A percentile compares a stretch with the other conserved stretches of the same genome.
Evolutionary conservation across 37 sponge, comb jelly and placozoan species (phyloP).

Genomic region (Corticium candelabrum): DNA sequence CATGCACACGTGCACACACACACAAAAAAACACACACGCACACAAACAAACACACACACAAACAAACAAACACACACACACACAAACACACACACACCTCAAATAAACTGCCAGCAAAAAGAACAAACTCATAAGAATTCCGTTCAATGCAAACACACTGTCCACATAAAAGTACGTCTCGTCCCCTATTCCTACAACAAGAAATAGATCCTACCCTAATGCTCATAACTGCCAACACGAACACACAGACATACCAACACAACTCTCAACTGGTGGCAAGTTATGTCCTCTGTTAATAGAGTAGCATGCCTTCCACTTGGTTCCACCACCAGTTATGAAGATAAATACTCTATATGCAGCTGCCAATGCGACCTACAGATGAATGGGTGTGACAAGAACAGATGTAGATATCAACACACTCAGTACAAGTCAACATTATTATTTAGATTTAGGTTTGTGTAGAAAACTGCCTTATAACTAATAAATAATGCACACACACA

Average conservation of each 20-base stretch:
- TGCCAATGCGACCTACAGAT: slow-evolving; percentile 46
- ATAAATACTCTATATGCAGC: slow-evolving; percentile 35
- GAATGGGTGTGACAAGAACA: too few species aligned
- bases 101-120: slow-evolving; percentile 48
- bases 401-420: too few species aligned
- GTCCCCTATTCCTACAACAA: slow-evolving; percentile 59
- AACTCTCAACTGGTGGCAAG: slow-evolving; percentile 42
- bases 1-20: too few species aligned
- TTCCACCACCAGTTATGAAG: slow-evolving; percentile 6
- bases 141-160: slow-evolving; percentile 76
- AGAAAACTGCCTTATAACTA: background rate
- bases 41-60: too few species aligned
- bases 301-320: slow-evolving; percentile 34
- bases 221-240: background rate
- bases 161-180: slow-evolving; percentile 74
- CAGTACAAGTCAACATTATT: too few species aligned
- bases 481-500: background rate
- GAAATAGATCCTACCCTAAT: background rate
- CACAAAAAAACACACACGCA: too few species aligned
- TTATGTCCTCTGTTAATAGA: slow-evolving; percentile 55
- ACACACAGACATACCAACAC: slow-evolving; percentile 26
- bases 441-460: too few species aligned
- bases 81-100: slow-evolving; percentile 21
- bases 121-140: slow-evolving; percentile 29
- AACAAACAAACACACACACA: too few species aligned